phyloP scores from a whole-genome alignment of 92 coral and sea anemone genomes.

The Zoanthus sansibaricus region DNA sequence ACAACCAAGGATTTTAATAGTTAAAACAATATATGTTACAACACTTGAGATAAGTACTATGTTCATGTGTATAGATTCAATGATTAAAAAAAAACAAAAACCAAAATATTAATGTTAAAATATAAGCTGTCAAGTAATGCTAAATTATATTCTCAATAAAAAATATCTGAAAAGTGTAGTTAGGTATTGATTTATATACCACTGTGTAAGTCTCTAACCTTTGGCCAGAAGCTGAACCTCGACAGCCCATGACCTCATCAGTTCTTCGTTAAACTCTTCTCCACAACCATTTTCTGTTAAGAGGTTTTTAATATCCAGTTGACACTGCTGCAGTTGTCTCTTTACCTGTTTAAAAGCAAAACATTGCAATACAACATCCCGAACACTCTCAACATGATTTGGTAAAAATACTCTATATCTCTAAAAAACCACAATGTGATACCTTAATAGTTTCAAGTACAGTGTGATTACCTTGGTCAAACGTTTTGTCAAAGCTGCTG shows the following conservation, averaged over 20 bases:
- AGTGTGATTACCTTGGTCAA: conserved; percentile 36
- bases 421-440: neutral
- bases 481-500: conserved; percentile 42
- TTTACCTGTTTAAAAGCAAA: neutral
- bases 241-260: neutral
- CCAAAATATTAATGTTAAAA: too few species aligned
- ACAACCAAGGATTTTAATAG: too few species aligned
- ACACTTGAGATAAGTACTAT: too few species aligned
- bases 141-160: too few species aligned
- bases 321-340: neutral
- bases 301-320: neutral
- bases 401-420: neutral
- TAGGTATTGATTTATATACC: too few species aligned
- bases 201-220: neutral
- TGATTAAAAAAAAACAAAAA: too few species aligned
- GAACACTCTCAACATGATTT: neutral
- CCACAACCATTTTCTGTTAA: neutral
- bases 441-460: too few species aligned
- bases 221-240: neutral
- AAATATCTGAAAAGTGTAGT: too few species aligned
- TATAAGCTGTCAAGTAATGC: too few species aligned
- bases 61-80: too few species aligned
- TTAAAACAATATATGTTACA: too few species aligned
- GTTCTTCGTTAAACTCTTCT: neutral
- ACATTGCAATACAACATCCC: too few species aligned